These are phyloP conservation scores for Dicentrarchus labrax DNA, from an alignment of 2,113 vertebrate species.

Conservation along the genomic window DNA sequence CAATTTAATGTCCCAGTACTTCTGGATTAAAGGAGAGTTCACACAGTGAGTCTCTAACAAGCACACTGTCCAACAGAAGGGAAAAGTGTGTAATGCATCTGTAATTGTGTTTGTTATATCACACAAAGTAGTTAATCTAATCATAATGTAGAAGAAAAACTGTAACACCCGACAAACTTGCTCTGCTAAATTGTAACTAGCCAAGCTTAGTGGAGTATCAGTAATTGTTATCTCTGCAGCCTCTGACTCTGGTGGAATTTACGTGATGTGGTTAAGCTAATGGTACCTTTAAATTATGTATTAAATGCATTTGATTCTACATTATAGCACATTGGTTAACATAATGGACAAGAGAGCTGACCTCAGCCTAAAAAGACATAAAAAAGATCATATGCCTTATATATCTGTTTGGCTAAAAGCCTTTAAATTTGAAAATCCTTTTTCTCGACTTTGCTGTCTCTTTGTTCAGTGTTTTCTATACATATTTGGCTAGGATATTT, in stretches of 20 bases:
- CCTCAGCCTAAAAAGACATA: too few relatives aligned
- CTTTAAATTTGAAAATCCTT: too few relatives aligned
- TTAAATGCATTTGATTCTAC: not conserved
- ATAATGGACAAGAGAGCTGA: not conserved
- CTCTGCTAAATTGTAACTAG: not conserved
- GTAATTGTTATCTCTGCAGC: not conserved
- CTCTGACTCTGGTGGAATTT: not conserved
- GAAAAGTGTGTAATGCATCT: constrained; percentile 8
- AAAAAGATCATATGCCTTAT: too few relatives aligned
- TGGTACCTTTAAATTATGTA: not conserved
- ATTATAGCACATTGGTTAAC: not conserved
- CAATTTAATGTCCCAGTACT: constrained; percentile 24
- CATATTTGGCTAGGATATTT: not conserved
- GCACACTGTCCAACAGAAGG: constrained; percentile 18
- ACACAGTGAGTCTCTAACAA: constrained; percentile 8
- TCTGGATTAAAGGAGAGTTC: constrained; percentile 31
- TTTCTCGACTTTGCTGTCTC: not conserved
- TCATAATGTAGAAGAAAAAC: too few relatives aligned
- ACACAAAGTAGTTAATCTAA: too few relatives aligned
- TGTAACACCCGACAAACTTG: too few relatives aligned
- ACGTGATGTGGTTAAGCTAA: not conserved
- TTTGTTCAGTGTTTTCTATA: not conserved
- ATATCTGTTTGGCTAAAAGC: too few relatives aligned
- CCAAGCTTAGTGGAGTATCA: not conserved
- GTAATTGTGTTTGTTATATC: too few relatives aligned